Evolutionary conservation across 2,113 vertebrate species (phyloP), one percentile per base, ranked within the genome.

Genomic region (Meleagris gallopavo): DNA sequence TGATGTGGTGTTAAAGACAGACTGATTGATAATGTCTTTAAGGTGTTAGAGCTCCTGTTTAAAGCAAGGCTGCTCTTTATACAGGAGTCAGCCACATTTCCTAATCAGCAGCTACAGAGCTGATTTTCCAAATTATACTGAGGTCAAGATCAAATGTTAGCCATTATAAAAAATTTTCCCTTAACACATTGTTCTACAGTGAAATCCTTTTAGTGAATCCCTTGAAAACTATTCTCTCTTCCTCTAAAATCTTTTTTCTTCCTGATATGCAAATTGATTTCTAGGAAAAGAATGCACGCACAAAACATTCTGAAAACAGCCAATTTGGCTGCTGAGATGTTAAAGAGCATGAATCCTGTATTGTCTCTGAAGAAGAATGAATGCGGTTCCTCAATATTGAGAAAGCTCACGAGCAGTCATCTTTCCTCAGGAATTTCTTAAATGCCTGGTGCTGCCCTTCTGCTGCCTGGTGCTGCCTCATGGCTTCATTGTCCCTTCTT

Each of bases 71-170:
- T 87, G 50, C 1, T 64, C 92, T 94, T 85, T 74, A 64, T 38
- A 80, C 58, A 87, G 21, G 46, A 92, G 72, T 89, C 84, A 94
- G 45, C 38, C 32, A 74, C 60, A 46, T 34, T 43, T 91, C 62
- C 62, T 83, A 77, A 80, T 79, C 87, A 80, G 46, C 13, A 90
- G 8, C 24, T 75, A 82, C 62, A 67, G 58, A 88, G 27, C 3
- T 79, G 43, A 34, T 93, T 90, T 93, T 87, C 74, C 81, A 87
- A 84, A 93, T 89, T 90, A 48, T n/a, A 38, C n/a, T 25, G 24
- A 4, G 25, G 30, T 58, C 58, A 73, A n/a, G 20, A 74, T 85
- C 40, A 83, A 83, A 87, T 34, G 21, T 29, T 83, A 89, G 71
- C 11, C 83, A 79, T 54, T 77, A 21, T 64, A n/a, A 74, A 80